A percentile compares a stretch with the other conserved stretches of the same genome.
Evolutionary conservation across 1,140 invertebrate species (phyloP).

Genomic region (Brachionus asplanchnoidis): DNA sequence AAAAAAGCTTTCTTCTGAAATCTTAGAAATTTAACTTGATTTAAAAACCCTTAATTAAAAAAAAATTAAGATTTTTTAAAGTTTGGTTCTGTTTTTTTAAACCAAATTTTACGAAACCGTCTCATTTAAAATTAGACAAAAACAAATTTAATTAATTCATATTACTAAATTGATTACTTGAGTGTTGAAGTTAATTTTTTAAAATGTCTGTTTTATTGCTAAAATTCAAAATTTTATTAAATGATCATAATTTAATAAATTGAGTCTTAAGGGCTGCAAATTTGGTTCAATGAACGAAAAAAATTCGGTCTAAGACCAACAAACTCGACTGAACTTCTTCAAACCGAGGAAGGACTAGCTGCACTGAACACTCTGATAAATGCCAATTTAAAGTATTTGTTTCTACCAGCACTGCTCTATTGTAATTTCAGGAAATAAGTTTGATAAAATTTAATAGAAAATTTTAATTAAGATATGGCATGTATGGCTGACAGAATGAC

Average conservation of each 20-base stretch:
- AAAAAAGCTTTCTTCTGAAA: no score
- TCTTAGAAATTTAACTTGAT: no score
- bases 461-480: slow-evolving; percentile 49
- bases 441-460: not conserved
- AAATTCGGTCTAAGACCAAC: slow-evolving; percentile 49
- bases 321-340: slow-evolving; percentile 46
- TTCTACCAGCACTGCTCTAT: slow-evolving; percentile 51
- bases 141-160: no score
- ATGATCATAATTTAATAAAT: not conserved
- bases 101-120: no score
- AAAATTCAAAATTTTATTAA: no score
- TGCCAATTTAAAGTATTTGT: slow-evolving; percentile 50
- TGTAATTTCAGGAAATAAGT: slow-evolving; percentile 45
- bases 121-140: no score
- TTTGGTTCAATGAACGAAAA: slow-evolving; percentile 52
- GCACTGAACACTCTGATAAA: slow-evolving; percentile 51
- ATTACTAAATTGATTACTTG: no score
- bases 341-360: slow-evolving; percentile 54
- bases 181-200: no score
- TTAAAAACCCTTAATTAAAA: no score
- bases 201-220: no score
- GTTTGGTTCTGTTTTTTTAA: no score
- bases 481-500: slow-evolving; percentile 54
- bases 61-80: no score
- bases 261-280: slow-evolving; percentile 48